phyloP scores from a whole-genome alignment of 2,113 vertebrate species.

The Edolisoma coerulescens region DNA sequence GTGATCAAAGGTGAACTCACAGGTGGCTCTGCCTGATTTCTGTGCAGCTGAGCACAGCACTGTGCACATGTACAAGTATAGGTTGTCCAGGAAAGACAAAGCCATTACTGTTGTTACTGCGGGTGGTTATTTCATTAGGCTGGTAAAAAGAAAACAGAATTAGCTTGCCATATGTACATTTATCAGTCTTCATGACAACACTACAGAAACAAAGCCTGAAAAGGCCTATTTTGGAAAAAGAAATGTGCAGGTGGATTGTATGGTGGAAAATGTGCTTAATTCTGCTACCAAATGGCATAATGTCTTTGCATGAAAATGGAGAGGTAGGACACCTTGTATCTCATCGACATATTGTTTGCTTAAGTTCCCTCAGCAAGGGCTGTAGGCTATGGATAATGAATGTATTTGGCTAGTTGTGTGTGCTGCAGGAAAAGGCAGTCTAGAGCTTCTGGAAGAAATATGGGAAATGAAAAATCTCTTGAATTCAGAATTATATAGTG shows the following conservation, averaged over 20 bases:
- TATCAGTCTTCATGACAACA: background rate
- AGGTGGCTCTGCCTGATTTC: background rate
- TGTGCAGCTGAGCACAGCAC: background rate
- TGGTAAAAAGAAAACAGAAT: background rate
- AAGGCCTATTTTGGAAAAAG: background rate
- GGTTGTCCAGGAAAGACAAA: background rate
- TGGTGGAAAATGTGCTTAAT: background rate
- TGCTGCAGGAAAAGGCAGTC: background rate
- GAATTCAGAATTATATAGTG: background rate
- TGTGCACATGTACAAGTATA: background rate
- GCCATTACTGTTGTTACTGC: background rate
- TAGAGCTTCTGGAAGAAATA: background rate
- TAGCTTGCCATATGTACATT: background rate
- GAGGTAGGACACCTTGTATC: background rate
- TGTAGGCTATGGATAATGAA: background rate
- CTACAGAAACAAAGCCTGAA: background rate
- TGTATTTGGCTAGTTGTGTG: background rate
- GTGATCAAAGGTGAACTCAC: background rate
- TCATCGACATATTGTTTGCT: background rate
- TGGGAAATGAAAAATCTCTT: background rate
- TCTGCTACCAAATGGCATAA: background rate
- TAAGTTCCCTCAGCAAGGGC: background rate
- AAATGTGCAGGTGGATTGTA: background rate
- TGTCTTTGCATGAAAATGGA: background rate
- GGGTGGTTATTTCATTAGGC: background rate